Evolutionary conservation across 2,888 invertebrate genomes (phyloP), one percentile per base, ranked within the genome.

Genomic region (Sarcophaga carnaria): DNA sequence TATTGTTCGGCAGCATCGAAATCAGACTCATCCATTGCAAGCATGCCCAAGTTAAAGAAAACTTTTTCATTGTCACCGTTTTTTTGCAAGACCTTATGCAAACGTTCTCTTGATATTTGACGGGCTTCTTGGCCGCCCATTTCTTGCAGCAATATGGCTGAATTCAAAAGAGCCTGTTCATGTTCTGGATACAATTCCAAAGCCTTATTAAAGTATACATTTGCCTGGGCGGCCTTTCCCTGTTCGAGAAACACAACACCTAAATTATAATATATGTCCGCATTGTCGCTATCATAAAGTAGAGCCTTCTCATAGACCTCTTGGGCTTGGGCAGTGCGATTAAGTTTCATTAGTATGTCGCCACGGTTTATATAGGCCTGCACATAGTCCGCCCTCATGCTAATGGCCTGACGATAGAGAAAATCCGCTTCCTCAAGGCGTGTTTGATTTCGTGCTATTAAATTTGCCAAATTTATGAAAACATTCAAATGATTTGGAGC

Each of bases 401-500:
- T 98, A 89, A 99, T 99, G 14, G 99, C 99, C 93, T 98, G 98
- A 85, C 98, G 95, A 92, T 99, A 98, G 71, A 99, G 93, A 95
- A 97, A 95, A 94, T 99, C 99, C 0, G 99, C 99, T 94, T 99
- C 99, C 93, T 98, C 97, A 79, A 99, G 94, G 80, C 99, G 95
- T 4, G 98, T 97, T 47, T 96, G 96, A 93, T 99, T 98, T 92
- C 98, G 97, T 5, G 98, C 97, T 91, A 99, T 98, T 89, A 99
- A 94, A 94, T 98, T 98, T 3, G 98, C 99, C 88, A 99, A 94
- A 94, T 99, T 99, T 76, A 99, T 95, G 93, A 98, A 99, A 3
- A 99, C 98, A 94, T 98, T 99, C 83, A 99, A 94, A 94, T 99
- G 98, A 93, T 98, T 98, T 0, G 99, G 99, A 0, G 99, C 98